Evolutionary conservation across 2,888 invertebrate genomes (phyloP).

Genomic region (Cistogaster globosa): DNA sequence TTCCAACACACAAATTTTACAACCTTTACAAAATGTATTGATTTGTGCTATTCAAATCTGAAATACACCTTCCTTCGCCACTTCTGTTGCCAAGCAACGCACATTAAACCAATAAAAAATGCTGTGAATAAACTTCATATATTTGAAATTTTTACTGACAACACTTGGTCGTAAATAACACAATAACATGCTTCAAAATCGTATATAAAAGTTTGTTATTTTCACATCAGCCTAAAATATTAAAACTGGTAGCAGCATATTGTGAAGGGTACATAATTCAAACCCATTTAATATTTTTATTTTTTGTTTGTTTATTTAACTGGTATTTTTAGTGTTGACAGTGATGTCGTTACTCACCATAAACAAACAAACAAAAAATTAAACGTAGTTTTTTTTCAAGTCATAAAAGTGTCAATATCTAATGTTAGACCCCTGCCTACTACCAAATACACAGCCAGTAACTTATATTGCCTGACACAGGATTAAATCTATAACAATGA

Average conservation of each 20-base stretch:
- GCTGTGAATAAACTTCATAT: background rate
- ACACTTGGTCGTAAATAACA: constrained; percentile 57
- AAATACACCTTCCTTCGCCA: background rate
- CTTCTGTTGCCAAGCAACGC: too few species aligned
- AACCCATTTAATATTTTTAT: background rate
- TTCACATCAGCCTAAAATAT: constrained; percentile 44
- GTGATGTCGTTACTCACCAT: constrained; percentile 28
- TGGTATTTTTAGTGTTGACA: constrained; percentile 31
- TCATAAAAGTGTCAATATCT: constrained; percentile 68
- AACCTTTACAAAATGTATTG: background rate
- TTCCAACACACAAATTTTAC: background rate
- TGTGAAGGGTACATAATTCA: constrained; percentile 42
- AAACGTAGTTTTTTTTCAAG: constrained; percentile 52
- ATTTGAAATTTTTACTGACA: constrained; percentile 60
- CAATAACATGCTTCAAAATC: constrained; percentile 44
- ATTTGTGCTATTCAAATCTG: background rate
- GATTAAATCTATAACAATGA: constrained; percentile 29
- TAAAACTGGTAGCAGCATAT: constrained; percentile 42
- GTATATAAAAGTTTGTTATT: constrained; percentile 49
- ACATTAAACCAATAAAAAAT: constrained; percentile 5
- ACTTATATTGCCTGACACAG: constrained; percentile 23
- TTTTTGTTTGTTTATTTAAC: background rate
- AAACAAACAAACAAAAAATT: constrained; percentile 12
- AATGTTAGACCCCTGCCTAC: constrained; percentile 23
- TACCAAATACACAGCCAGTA: background rate